Evolutionary conservation across 2,113 vertebrate species (phyloP), one percentile per base, ranked within the genome.

Genomic region (Porphyrio hochstetteri): DNA sequence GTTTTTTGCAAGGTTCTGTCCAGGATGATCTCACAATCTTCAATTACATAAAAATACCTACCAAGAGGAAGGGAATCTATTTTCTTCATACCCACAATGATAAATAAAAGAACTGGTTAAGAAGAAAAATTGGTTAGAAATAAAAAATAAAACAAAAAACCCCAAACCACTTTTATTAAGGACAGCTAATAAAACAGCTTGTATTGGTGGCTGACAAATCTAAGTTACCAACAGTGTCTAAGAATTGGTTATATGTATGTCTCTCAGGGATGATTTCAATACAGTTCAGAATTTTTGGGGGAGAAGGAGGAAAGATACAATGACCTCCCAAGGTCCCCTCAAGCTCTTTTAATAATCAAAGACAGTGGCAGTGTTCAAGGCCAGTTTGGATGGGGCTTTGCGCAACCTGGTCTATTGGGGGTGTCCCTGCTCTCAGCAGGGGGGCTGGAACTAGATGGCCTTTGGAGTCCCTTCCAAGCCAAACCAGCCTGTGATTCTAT

Each of bases 271-370:
- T 0, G 0, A 61, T 71, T 67, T 63, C 65, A 11, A 59, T 27
- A 38, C 4, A 28, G 10, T 53, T 83, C n/a, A 76, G 10, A 79
- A 42, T 33, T 42, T 76, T 53, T 10, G 0, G 0, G 2, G 7
- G 29, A 9, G 42, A 48, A 69, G 17, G 7, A 82, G 6, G 35
- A 82, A 40, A 63, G 21, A 63, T 8, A 13, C 7, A 68, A 31
- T 10, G 40, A 42, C 2, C 38, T 69, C 12, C 10, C n/a, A 69
- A 76, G 16, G 19, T 68, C 24, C 19, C 60, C 46, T 55, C 42
- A 35, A 57, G 27, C 12, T 70, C 27, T 81, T 68, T 48, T 80
- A n/a, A 55, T 61, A 53, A 27, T 60, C 46, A 67, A 65, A 79
- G 46, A 48, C 29, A 35, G 7, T 53, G 52, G 52, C 25, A 53